Conservation (phyloP, 1,140 invertebrate genomes). For the Hycleus cichorii region DNA sequence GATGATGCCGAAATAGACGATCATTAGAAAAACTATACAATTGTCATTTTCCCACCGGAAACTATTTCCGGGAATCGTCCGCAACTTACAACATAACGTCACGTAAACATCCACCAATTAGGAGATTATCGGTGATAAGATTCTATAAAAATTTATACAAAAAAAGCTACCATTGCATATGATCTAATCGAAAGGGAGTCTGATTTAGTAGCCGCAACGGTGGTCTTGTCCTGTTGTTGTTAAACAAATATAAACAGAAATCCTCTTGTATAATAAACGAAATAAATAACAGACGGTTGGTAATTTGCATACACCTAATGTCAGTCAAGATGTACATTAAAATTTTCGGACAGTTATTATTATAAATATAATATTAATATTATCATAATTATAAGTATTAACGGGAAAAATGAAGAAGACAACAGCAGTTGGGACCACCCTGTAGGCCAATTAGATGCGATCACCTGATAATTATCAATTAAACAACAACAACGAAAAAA, state of each 20-base stretch:
- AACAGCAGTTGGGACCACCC: constrained; percentile 14
- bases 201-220: constrained; percentile 16
- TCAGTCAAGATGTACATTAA: neutral
- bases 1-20: constrained; percentile 14
- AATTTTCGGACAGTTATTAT: neutral
- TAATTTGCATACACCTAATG: neutral
- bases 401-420: neutral
- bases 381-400: neutral
- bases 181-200: neutral
- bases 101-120: no score
- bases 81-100: no score
- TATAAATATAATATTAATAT: neutral
- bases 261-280: no score
- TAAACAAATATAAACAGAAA: no score
- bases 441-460: constrained; percentile 27
- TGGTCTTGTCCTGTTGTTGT: constrained; percentile 8
- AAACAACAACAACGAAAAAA: constrained; percentile 7
- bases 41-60: no score
- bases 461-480: constrained; percentile 31
- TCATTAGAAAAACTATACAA: neutral
- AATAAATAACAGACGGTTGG: neutral
- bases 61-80: no score
- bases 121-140: no score
- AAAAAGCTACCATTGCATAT: no score
- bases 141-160: no score